Percentiles rank a stretch among this genome's conserved stretches.
Conservation (phyloP, 2,888 invertebrate genomes). For the Andricus curvator region DNA sequence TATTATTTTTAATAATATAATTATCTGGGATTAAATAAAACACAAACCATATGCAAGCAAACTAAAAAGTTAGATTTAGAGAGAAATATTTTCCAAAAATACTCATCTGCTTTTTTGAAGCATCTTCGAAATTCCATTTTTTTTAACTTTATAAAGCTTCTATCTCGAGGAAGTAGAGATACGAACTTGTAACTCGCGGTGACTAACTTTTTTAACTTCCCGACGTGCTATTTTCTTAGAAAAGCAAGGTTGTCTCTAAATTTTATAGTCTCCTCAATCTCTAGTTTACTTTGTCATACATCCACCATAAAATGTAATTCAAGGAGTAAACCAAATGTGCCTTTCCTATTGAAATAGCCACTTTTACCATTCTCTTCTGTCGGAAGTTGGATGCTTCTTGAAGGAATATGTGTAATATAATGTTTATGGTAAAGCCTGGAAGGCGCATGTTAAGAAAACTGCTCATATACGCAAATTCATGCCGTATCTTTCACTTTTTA, state of each 20-base stretch:
- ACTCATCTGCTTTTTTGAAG: background rate
- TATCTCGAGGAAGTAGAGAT: background rate
- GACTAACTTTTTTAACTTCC: background rate
- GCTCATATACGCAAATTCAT: background rate
- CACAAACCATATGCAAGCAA: too few species aligned
- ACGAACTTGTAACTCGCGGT: background rate
- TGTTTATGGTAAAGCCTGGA: background rate
- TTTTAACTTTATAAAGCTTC: background rate
- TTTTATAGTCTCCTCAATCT: conserved; percentile 15
- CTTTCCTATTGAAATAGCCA: background rate
- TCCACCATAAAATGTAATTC: conserved; percentile 5
- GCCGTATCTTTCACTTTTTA: too few species aligned
- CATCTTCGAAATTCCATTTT: background rate
- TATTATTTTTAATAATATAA: too few species aligned
- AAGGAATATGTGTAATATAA: background rate
- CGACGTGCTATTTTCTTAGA: background rate
- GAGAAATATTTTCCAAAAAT: background rate
- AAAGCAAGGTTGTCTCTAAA: background rate
- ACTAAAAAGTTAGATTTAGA: background rate
- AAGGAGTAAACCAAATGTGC: conserved; percentile 13
- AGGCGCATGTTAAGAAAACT: background rate
- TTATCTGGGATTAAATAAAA: too few species aligned
- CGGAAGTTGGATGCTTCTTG: background rate
- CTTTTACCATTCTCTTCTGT: background rate
- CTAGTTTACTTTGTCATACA: background rate